Evolutionary conservation across 2,888 invertebrate species (phyloP).

Genomic region (Abrostola tripartita): DNA sequence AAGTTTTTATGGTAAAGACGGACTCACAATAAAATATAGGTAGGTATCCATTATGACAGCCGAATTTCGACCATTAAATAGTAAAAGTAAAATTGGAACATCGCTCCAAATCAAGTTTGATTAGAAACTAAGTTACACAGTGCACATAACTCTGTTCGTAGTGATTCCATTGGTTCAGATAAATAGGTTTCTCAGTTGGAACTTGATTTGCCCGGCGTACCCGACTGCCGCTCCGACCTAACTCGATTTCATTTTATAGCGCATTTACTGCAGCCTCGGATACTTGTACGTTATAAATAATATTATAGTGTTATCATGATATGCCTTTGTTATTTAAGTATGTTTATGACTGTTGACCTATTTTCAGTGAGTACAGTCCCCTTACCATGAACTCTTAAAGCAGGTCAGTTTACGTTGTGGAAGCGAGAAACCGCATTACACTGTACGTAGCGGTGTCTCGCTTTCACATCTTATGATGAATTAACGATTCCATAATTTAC

Average conservation of each 20-base stretch:
- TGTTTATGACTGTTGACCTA: too few species aligned
- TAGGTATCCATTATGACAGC: too few species aligned
- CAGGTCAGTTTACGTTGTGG: too few species aligned
- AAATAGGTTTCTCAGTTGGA: slow-evolving; percentile 56
- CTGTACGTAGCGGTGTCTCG: too few species aligned
- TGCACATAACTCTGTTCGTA: slow-evolving; percentile 30
- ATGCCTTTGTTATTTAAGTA: background rate
- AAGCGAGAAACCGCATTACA: too few species aligned
- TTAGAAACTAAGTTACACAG: slow-evolving; percentile 38
- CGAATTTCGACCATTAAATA: too few species aligned
- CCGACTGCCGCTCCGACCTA: slow-evolving; percentile 47
- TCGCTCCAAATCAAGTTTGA: slow-evolving; percentile 11
- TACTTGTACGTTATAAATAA: slow-evolving; percentile 34
- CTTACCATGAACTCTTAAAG: too few species aligned
- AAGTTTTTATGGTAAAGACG: too few species aligned
- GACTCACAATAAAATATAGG: too few species aligned
- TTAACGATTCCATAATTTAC: too few species aligned
- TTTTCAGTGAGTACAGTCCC: too few species aligned
- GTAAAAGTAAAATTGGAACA: background rate
- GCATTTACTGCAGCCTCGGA: slow-evolving; percentile 49
- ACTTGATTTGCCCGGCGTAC: slow-evolving; percentile 50
- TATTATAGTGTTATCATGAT: background rate
- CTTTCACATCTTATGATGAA: too few species aligned
- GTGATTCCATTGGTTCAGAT: slow-evolving; percentile 55
- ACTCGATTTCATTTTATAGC: slow-evolving; percentile 58